These are phyloP conservation scores for Psophia crepitans DNA, from an alignment of 2,113 vertebrate species.

Conservation along the genomic window DNA sequence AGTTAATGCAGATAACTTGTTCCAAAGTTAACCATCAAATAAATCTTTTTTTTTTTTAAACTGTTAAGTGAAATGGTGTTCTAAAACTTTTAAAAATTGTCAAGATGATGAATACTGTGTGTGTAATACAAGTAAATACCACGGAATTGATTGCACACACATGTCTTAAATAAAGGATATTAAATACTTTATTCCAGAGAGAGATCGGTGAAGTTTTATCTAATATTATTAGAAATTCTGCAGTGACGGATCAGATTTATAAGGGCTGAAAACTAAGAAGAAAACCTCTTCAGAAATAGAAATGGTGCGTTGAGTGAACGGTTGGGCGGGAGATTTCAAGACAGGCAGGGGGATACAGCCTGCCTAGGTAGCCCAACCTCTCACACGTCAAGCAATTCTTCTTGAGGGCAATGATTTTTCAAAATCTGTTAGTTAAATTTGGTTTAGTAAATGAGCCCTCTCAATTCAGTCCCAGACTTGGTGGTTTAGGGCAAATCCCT, in stretches of 20 bases:
- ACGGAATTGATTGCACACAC: slow-evolving; percentile 53
- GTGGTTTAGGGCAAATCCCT: neutral
- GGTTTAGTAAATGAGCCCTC: neutral
- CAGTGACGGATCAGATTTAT: slow-evolving; percentile 48
- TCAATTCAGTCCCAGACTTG: neutral
- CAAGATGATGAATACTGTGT: slow-evolving; percentile 62
- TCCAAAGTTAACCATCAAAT: slow-evolving; percentile 64
- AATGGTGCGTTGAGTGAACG: neutral
- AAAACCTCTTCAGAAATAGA: slow-evolving; percentile 26
- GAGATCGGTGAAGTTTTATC: slow-evolving; percentile 40
- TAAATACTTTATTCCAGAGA: slow-evolving; percentile 59
- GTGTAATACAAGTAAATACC: slow-evolving; percentile 65
- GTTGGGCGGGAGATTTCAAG: neutral
- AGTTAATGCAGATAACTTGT: slow-evolving; percentile 69
- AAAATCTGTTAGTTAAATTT: neutral
- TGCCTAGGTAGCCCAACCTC: neutral
- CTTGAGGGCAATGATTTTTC: neutral
- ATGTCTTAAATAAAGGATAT: slow-evolving; percentile 60
- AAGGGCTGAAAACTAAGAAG: slow-evolving; percentile 29
- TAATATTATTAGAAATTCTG: slow-evolving; percentile 57
- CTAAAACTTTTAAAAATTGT: slow-evolving; percentile 67
- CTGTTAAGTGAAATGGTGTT: slow-evolving; percentile 59
- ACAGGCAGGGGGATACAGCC: neutral
- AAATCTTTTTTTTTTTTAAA: slow-evolving; percentile 22
- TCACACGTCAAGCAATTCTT: neutral